Evolutionary conservation across 2,113 vertebrate species (phyloP).

Genomic region (Mesitornis unicolor): DNA sequence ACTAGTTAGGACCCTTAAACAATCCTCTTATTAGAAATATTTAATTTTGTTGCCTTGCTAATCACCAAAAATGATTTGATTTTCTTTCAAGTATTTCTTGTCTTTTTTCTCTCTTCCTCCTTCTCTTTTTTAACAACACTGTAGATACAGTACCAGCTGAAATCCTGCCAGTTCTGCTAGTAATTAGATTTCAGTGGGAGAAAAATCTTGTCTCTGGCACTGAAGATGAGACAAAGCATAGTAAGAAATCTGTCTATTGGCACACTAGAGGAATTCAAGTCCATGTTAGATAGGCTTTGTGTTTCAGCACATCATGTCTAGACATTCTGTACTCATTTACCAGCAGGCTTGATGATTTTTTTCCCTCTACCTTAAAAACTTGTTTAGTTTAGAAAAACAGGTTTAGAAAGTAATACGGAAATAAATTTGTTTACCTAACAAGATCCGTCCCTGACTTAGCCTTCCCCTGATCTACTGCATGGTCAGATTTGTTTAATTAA

Average conservation of each 20-base stretch:
- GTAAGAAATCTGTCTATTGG: conserved; percentile 48
- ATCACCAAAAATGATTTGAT: neutral
- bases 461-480: neutral
- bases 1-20: conserved; percentile 16
- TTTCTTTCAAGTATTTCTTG: neutral
- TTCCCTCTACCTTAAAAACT: neutral
- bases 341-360: neutral
- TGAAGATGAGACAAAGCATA: conserved; percentile 48
- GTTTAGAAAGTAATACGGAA: neutral
- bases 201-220: conserved; percentile 57
- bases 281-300: conserved; percentile 17
- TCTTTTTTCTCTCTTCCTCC: neutral
- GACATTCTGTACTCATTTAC: neutral
- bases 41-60: conserved; percentile 7
- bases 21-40: neutral
- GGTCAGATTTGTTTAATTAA: neutral
- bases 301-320: conserved; percentile 4
- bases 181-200: conserved; percentile 67
- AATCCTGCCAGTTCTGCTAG: conserved; percentile 57
- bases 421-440: neutral
- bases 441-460: neutral
- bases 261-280: neutral
- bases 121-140: conserved; percentile 17
- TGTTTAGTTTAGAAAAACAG: conserved; percentile 11
- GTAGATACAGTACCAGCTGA: conserved; percentile 48